Conservation (phyloP, 1,140 invertebrate species). For the Papilio polytes region DNA sequence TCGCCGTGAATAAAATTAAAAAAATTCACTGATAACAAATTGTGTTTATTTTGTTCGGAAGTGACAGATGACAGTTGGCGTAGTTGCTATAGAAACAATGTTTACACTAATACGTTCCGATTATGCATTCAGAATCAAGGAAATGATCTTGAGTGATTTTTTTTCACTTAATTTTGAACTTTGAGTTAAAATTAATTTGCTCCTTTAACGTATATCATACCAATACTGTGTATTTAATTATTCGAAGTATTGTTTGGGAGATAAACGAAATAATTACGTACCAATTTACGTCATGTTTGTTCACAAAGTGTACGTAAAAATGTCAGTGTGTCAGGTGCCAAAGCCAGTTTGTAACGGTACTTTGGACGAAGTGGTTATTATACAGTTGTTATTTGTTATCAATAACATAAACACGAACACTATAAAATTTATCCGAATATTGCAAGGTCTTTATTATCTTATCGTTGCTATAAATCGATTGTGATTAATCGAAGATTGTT, state of each 20-base stretch:
- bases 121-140: background rate
- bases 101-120: background rate
- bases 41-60: slow-evolving; percentile 4
- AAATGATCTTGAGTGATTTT: background rate
- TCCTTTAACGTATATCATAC: background rate
- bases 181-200: background rate
- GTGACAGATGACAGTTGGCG: slow-evolving; percentile 1
- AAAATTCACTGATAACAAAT: background rate
- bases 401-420: slow-evolving; percentile 43
- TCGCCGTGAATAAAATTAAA: background rate
- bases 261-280: background rate
- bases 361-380: slow-evolving; percentile 2
- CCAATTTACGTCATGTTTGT: background rate
- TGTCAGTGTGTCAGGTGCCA: slow-evolving; percentile 17
- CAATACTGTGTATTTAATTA: background rate
- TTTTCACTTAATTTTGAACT: background rate
- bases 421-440: slow-evolving; percentile 44
- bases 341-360: slow-evolving; percentile 32
- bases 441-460: slow-evolving; percentile 61
- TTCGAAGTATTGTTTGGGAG: background rate
- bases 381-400: slow-evolving; percentile 30
- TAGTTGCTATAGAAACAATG: slow-evolving; percentile 27
- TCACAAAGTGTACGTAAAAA: slow-evolving; percentile 17
- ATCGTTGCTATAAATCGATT: slow-evolving; percentile 60
- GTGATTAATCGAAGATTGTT: slow-evolving; percentile 53